Evolutionary conservation across 2,888 invertebrate genomes (phyloP).

Genomic region (Copidosoma aretas): DNA sequence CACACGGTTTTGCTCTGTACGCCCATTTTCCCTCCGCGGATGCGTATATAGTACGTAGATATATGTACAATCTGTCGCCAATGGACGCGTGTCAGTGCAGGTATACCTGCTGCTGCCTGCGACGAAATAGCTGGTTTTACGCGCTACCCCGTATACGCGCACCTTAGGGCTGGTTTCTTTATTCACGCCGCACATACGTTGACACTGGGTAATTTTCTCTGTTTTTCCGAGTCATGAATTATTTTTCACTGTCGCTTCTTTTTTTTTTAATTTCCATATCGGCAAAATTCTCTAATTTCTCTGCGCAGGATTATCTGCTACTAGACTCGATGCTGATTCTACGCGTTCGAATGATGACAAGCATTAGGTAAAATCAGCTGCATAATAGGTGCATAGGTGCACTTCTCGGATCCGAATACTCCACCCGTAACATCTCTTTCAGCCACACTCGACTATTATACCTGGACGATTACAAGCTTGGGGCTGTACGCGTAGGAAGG

Average conservation of each 20-base stretch:
- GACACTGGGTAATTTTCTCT: neutral
- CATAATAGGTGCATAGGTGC: no score
- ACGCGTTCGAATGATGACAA: no score
- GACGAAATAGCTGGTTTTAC: neutral
- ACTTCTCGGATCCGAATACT: no score
- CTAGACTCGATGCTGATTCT: no score
- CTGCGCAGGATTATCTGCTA: no score
- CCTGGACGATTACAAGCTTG: no score
- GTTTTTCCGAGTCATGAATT: no score
- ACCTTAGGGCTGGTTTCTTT: conserved; percentile 14
- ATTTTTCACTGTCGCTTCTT: no score
- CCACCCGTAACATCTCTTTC: no score
- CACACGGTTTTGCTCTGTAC: conserved; percentile 12
- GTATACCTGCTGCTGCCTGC: neutral
- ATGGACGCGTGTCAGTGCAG: neutral
- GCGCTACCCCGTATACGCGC: neutral
- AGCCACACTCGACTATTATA: no score
- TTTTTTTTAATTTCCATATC: neutral
- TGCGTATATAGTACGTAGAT: no score
- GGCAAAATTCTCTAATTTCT: neutral
- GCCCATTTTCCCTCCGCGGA: neutral
- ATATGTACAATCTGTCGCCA: neutral
- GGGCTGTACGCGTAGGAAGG: neutral
- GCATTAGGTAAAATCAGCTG: no score
- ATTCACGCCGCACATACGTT: conserved; percentile 13